Evolutionary conservation across 2,113 vertebrate species (phyloP).

Genomic region (Oceanodroma tethys): DNA sequence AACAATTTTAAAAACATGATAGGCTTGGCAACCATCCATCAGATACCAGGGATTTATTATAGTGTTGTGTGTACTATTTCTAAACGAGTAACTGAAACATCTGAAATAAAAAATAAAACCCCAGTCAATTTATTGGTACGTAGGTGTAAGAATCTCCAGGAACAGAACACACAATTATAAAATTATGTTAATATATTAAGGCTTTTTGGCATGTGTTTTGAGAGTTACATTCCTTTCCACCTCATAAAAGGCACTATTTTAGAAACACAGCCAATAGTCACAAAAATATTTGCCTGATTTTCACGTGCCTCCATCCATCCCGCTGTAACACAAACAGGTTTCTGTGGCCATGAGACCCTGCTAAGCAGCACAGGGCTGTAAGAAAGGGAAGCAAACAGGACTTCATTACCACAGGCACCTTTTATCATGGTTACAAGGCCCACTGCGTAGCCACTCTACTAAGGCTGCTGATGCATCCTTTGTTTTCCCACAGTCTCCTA

Average conservation of each 20-base stretch:
- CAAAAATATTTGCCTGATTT: not conserved
- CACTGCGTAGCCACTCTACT: not conserved
- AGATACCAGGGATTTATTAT: not conserved
- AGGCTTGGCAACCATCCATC: not conserved
- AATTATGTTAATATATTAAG: not conserved
- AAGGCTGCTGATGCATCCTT: not conserved
- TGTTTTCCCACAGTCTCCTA: not conserved
- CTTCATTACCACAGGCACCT: not conserved
- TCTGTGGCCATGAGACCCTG: not conserved
- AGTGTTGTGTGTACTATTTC: not conserved
- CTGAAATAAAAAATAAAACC: not conserved
- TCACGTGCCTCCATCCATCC: not conserved
- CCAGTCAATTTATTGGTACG: not conserved
- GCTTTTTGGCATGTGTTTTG: not conserved
- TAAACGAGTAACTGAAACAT: not conserved
- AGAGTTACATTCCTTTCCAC: not conserved
- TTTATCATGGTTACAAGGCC: not conserved
- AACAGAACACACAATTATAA: not conserved
- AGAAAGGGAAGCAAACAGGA: not conserved
- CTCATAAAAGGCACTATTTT: not conserved
- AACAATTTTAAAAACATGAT: not conserved
- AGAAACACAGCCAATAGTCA: not conserved
- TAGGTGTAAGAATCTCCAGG: not conserved
- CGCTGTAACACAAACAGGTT: not conserved
- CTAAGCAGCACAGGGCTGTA: not conserved